phyloP scores from a whole-genome alignment of 2,888 invertebrate species.

The Trichopria drosophilae region DNA sequence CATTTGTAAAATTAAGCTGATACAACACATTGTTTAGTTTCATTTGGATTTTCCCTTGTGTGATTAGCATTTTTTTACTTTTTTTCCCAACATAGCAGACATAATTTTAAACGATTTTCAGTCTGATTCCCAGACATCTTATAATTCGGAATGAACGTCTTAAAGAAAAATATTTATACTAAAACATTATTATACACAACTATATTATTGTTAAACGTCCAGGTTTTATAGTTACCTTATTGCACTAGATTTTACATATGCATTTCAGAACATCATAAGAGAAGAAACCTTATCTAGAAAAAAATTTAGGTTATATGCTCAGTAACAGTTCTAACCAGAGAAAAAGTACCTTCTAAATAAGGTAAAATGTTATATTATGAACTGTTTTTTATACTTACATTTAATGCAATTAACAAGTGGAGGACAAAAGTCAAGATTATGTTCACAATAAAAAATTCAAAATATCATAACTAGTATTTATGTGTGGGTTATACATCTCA shows the following conservation, averaged over 20 bases:
- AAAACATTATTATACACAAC: constrained; percentile 4
- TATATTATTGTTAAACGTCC: constrained; percentile 1
- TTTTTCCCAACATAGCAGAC: too few species aligned
- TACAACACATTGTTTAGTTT: constrained; percentile 1
- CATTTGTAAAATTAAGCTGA: constrained; percentile 2
- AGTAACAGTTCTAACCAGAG: constrained; percentile 1
- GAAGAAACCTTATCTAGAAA: constrained; percentile 3
- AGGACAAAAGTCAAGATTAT: too few species aligned
- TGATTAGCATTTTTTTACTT: constrained; percentile 7
- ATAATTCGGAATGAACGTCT: too few species aligned
- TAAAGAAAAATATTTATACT: constrained; percentile 5
- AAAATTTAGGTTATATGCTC: constrained; percentile 1
- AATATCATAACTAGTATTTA: too few species aligned
- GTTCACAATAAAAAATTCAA: too few species aligned
- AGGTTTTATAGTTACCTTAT: constrained; percentile 3
- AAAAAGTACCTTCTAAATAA: constrained; percentile 5
- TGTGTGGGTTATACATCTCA: too few species aligned
- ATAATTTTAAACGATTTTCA: too few species aligned
- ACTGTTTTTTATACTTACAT: too few species aligned
- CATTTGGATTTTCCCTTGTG: constrained; percentile 5
- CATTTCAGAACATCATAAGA: constrained; percentile 3
- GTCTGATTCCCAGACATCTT: too few species aligned
- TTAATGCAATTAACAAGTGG: too few species aligned
- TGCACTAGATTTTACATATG: constrained; percentile 2
- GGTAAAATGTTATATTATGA: too few species aligned